phyloP scores from a whole-genome alignment of 2,888 invertebrate genomes.

The Dichetophora obliterata region DNA sequence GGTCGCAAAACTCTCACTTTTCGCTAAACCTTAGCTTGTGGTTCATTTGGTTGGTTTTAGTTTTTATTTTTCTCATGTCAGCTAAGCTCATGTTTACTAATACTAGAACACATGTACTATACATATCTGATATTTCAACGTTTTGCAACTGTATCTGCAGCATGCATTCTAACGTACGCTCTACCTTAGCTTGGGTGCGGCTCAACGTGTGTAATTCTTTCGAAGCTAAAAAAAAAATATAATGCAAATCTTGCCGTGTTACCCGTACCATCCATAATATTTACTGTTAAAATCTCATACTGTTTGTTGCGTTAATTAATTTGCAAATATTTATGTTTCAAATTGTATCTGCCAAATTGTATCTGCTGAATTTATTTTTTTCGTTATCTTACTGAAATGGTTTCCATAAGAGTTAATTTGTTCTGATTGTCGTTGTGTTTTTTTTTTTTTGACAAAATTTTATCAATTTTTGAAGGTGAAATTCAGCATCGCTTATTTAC shows the following conservation, averaged over 20 bases:
- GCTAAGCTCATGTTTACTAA: neutral
- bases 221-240: no score
- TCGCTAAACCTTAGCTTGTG: no score
- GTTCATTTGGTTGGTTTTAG: neutral
- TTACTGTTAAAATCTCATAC: neutral
- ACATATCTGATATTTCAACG: neutral
- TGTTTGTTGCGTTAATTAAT: neutral
- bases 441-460: no score
- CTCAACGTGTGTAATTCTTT: neutral
- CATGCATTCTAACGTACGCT: constrained; percentile 22
- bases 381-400: no score
- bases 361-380: neutral
- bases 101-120: neutral
- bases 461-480: no score
- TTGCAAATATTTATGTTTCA: neutral
- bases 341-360: neutral
- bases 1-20: no score
- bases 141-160: neutral
- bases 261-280: no score
- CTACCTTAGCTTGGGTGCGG: neutral
- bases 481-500: no score
- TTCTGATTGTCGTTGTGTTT: no score
- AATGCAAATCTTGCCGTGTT: no score
- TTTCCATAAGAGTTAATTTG: no score
- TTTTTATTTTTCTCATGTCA: neutral